phyloP scores from a whole-genome alignment of 2,888 invertebrate genomes.

The Macaria liturata region DNA sequence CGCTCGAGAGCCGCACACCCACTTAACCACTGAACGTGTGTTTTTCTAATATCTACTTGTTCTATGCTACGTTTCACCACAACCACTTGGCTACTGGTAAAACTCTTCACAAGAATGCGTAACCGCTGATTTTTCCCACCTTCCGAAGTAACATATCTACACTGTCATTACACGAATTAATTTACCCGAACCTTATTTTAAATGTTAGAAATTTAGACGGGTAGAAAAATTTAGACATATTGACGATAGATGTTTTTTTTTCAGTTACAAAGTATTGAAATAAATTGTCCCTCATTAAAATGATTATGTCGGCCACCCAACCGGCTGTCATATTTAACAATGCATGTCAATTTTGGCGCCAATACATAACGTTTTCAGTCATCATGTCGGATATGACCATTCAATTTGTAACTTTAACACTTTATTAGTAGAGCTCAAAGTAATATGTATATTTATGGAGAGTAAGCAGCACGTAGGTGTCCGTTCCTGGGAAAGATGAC shows the following conservation, averaged over 20 bases:
- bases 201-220: too few species aligned
- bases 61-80: slow-evolving; percentile 15
- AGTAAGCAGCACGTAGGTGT: slow-evolving; percentile 61
- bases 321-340: slow-evolving; percentile 67
- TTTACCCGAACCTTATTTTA: too few species aligned
- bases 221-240: not conserved
- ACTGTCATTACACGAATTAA: too few species aligned
- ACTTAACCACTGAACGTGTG: slow-evolving; percentile 58
- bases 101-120: not conserved
- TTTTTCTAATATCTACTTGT: slow-evolving; percentile 42
- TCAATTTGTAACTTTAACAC: not conserved
- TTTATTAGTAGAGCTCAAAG: slow-evolving; percentile 38
- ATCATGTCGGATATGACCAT: slow-evolving; percentile 16
- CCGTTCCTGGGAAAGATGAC: slow-evolving; percentile 76
- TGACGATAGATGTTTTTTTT: too few species aligned
- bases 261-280: too few species aligned
- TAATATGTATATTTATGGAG: too few species aligned
- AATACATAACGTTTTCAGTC: slow-evolving; percentile 41
- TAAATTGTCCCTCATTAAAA: too few species aligned
- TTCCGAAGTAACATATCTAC: too few species aligned
- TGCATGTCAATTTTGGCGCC: slow-evolving; percentile 77
- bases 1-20: slow-evolving; percentile 62
- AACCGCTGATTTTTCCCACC: too few species aligned
- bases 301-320: slow-evolving; percentile 62
- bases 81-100: slow-evolving; percentile 27